A percentile compares a stretch with the other conserved stretches of the same genome.
These are phyloP conservation scores for Mamestra configurata DNA, from an alignment of 1,140 invertebrate species.

Conservation along the genomic window DNA sequence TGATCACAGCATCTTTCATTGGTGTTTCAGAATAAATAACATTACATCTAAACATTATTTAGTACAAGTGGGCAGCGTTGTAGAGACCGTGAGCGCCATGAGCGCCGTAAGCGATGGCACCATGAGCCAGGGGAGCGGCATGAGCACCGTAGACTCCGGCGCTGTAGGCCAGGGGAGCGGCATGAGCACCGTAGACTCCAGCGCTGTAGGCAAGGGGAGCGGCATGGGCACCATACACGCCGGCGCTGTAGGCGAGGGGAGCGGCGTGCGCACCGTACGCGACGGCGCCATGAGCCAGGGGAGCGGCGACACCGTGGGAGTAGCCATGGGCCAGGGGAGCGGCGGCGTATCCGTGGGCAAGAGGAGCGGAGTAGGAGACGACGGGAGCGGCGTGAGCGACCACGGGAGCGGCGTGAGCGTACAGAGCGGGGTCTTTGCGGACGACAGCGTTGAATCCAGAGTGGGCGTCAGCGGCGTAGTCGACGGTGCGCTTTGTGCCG, in stretches of 20 bases:
- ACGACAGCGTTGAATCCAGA: slow-evolving; percentile 84
- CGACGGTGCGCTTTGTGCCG: slow-evolving; percentile 85
- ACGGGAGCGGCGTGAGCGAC: slow-evolving; percentile 61
- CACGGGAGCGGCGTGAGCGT: slow-evolving; percentile 64
- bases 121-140: slow-evolving; percentile 57
- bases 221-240: slow-evolving; percentile 55
- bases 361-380: slow-evolving; percentile 51
- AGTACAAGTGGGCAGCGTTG: slow-evolving; percentile 56
- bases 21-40: slow-evolving; percentile 22
- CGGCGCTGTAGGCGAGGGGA: slow-evolving; percentile 54
- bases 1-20: slow-evolving; percentile 67
- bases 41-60: slow-evolving; percentile 4
- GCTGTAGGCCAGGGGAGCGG: slow-evolving; percentile 60
- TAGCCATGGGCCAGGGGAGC: slow-evolving; percentile 51
- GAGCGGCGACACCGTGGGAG: slow-evolving; percentile 53
- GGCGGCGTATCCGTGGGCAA: slow-evolving; percentile 51
- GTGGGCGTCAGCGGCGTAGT: slow-evolving; percentile 85
- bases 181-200: slow-evolving; percentile 47
- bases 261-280: too few relatives aligned
- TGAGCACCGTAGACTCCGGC: slow-evolving; percentile 50
- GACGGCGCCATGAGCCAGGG: slow-evolving; percentile 59
- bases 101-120: slow-evolving; percentile 43
- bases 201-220: slow-evolving; percentile 58
- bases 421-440: slow-evolving; percentile 72
- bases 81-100: slow-evolving; percentile 65